Percentiles rank a stretch among this genome's conserved stretches.
Conservation (phyloP, 2,888 invertebrate genomes). For the Zygothrica quintamaculata region DNA sequence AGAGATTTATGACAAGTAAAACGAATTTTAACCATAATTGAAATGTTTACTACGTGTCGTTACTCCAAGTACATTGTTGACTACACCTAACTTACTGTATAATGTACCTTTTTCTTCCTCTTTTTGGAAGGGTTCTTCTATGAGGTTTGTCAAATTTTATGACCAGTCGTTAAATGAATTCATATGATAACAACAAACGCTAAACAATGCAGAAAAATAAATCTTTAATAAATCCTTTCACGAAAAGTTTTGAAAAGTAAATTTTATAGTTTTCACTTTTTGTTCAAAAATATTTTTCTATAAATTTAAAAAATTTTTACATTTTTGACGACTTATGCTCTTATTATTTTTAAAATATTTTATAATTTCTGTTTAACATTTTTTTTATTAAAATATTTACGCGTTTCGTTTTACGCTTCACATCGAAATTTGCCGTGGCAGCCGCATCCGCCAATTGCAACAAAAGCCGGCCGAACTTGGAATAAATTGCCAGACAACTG, state of each 20-base stretch:
- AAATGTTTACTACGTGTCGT: constrained; percentile 38
- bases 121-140: constrained; percentile 3
- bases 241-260: too few relatives aligned
- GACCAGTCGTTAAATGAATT: constrained; percentile 6
- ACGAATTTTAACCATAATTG: constrained; percentile 55
- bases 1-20: constrained; percentile 44
- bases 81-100: neutral
- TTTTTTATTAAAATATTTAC: constrained; percentile 29
- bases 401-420: constrained; percentile 38
- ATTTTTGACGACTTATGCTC: too few relatives aligned
- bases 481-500: constrained; percentile 73
- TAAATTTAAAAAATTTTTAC: too few relatives aligned
- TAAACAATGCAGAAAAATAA: too few relatives aligned
- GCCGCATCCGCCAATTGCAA: constrained; percentile 61
- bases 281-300: too few relatives aligned
- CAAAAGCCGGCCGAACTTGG: constrained; percentile 79
- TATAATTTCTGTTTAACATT: constrained; percentile 13
- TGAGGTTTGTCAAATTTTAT: constrained; percentile 19
- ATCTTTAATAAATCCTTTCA: neutral
- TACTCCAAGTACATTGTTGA: neutral
- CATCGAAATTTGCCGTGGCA: constrained; percentile 29
- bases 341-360: neutral
- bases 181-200: neutral
- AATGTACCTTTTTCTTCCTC: neutral
- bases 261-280: too few relatives aligned